A percentile compares a stretch with the other conserved stretches of the same genome.
phyloP scores from a whole-genome alignment of 2,113 vertebrate species.

The Kryptolebias marmoratus region DNA sequence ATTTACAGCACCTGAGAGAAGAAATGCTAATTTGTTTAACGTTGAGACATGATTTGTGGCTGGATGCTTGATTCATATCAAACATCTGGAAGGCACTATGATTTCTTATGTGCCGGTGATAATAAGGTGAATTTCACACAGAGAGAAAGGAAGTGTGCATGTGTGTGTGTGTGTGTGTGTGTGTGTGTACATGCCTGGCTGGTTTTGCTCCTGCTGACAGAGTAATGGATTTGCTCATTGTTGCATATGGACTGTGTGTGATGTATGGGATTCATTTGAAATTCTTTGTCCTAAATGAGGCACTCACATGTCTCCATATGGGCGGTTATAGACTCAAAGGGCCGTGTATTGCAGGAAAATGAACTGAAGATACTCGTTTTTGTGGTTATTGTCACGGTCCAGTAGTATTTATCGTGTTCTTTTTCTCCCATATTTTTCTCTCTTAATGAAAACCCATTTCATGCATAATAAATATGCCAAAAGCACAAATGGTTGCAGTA shows the following conservation, averaged over 20 bases:
- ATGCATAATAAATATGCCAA: conserved; percentile 57
- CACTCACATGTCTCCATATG: conserved; percentile 67
- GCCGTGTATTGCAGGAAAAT: conserved; percentile 46
- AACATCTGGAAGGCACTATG: conserved; percentile 75
- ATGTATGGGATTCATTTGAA: conserved; percentile 80
- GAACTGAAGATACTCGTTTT: conserved; percentile 46
- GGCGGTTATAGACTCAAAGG: conserved; percentile 37
- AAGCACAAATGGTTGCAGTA: conserved; percentile 25
- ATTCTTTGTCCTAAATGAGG: conserved; percentile 76
- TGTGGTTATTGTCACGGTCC: conserved; percentile 48
- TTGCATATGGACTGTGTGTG: conserved; percentile 76
- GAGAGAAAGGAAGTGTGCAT: conserved; percentile 19
- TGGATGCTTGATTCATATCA: conserved; percentile 73
- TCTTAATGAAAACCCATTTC: conserved; percentile 54
- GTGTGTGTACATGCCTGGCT: conserved; percentile 57
- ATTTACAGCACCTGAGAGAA: conserved; percentile 62
- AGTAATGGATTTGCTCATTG: conserved; percentile 78
- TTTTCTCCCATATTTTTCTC: conserved; percentile 45
- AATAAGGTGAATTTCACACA: conserved; percentile 68
- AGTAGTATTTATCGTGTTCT: conserved; percentile 44
- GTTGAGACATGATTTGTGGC: conserved; percentile 68
- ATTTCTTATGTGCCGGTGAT: conserved; percentile 68
- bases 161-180: conserved; percentile 15
- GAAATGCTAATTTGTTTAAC: conserved; percentile 69
- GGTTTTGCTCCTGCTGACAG: conserved; percentile 72